phyloP scores from a whole-genome alignment of 2,113 vertebrate species.

The Malurus melanocephalus region DNA sequence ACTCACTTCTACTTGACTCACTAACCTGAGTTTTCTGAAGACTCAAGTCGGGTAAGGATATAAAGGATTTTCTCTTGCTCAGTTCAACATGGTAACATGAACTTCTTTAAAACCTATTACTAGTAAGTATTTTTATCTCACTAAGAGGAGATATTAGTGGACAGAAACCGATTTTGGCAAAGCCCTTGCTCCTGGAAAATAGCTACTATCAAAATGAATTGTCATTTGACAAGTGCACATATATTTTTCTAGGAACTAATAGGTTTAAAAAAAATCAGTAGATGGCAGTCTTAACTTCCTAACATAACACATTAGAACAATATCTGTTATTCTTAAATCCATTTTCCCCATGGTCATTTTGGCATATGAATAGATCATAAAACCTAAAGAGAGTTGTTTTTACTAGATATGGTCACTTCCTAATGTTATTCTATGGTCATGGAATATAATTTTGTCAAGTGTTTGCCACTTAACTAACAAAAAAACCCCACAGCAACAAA shows the following conservation, averaged over 20 bases:
- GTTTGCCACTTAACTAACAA: conserved; percentile 40
- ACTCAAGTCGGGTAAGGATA: not conserved
- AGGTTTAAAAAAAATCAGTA: conserved; percentile 80
- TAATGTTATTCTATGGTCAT: conserved; percentile 13
- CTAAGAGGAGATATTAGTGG: not conserved
- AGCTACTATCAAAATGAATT: conserved; percentile 73
- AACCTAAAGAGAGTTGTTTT: conserved; percentile 44
- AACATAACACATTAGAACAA: conserved; percentile 25
- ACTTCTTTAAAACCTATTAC: conserved; percentile 19
- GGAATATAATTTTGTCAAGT: conserved; percentile 36
- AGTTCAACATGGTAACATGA: conserved; percentile 4
- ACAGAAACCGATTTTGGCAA: conserved; percentile 77
- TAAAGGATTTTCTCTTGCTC: not conserved
- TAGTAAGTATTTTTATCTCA: conserved; percentile 25
- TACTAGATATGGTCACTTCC: conserved; percentile 44
- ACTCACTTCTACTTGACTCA: conserved; percentile 30
- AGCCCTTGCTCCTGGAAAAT: conserved; percentile 6
- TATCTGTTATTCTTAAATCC: conserved; percentile 27
- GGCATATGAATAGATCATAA: not conserved
- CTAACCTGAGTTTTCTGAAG: conserved; percentile 32
- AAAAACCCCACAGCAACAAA: conserved; percentile 29
- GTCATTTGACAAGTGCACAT: conserved; percentile 61
- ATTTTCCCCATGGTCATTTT: not conserved
- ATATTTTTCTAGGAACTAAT: conserved; percentile 45
- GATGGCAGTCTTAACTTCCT: conserved; percentile 93